Evolutionary conservation across 2,113 vertebrate genomes (phyloP).

Genomic region (Myodes glareolus): DNA sequence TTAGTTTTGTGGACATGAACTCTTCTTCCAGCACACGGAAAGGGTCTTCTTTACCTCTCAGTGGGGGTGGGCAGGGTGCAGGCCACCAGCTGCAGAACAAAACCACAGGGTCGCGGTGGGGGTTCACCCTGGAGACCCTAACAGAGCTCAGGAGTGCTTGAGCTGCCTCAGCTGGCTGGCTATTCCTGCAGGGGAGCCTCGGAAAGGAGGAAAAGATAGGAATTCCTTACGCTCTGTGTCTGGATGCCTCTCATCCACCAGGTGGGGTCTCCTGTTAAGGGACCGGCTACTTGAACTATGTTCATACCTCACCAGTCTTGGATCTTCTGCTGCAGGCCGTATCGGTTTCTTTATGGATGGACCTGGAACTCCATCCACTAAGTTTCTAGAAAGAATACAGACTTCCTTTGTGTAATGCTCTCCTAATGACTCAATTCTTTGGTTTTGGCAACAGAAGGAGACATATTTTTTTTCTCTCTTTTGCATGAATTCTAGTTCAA

Average conservation of each 20-base stretch:
- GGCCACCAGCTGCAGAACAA: fast-evolving
- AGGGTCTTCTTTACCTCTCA: not conserved
- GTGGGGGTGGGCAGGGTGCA: not conserved
- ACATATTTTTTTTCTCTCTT: no score
- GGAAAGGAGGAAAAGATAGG: not conserved
- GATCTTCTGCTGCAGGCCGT: not conserved
- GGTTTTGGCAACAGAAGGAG: conserved; percentile 1
- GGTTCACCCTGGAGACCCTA: fast-evolving
- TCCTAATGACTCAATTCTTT: conserved; percentile 22
- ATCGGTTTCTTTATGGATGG: not conserved
- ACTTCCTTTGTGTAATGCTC: not conserved
- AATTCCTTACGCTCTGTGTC: fast-evolving
- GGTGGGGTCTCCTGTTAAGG: not conserved
- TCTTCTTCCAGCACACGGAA: not conserved
- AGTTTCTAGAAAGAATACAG: conserved; percentile 53
- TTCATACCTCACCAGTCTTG: not conserved
- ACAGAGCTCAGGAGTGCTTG: not conserved
- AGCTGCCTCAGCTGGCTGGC: not conserved
- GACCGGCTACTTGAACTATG: no score
- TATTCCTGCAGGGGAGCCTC: not conserved
- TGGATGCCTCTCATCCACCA: not conserved
- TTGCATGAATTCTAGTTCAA: not conserved
- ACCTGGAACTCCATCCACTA: conserved; percentile 4
- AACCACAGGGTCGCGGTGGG: fast-evolving
- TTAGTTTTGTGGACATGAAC: not conserved